Percentiles rank a stretch among this genome's conserved stretches.
phyloP scores from a whole-genome alignment of 2,113 vertebrate genomes.

The Felis catus region DNA sequence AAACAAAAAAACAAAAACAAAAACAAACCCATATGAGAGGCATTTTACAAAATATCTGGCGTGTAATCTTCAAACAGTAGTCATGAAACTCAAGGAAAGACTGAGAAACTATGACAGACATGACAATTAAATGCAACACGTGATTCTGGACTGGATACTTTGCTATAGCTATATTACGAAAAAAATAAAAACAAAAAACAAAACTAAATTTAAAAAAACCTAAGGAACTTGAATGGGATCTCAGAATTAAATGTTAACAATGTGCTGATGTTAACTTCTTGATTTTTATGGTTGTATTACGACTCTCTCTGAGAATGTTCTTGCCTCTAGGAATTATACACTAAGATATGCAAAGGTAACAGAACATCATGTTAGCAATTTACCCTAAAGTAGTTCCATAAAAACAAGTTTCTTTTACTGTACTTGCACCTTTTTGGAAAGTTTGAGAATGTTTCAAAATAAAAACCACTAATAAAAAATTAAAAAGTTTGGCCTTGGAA shows the following conservation, averaged over 20 bases:
- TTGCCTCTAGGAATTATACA: neutral
- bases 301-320: neutral
- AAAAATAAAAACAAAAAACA: no score
- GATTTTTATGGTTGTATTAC: neutral
- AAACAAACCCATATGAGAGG: neutral
- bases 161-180: neutral
- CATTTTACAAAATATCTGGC: neutral
- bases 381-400: neutral
- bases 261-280: neutral
- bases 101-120: neutral
- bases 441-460: neutral
- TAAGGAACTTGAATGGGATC: neutral
- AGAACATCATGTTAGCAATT: neutral
- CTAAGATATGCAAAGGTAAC: neutral
- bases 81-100: neutral
- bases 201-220: neutral
- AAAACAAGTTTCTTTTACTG: neutral
- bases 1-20: neutral
- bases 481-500: neutral
- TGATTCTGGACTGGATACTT: neutral
- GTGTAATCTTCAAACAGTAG: no score
- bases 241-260: neutral
- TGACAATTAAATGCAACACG: neutral
- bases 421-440: neutral
- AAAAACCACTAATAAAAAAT: neutral